Evolutionary conservation across 2,113 vertebrate species (phyloP).

Genomic region (Pelecanus crispus): DNA sequence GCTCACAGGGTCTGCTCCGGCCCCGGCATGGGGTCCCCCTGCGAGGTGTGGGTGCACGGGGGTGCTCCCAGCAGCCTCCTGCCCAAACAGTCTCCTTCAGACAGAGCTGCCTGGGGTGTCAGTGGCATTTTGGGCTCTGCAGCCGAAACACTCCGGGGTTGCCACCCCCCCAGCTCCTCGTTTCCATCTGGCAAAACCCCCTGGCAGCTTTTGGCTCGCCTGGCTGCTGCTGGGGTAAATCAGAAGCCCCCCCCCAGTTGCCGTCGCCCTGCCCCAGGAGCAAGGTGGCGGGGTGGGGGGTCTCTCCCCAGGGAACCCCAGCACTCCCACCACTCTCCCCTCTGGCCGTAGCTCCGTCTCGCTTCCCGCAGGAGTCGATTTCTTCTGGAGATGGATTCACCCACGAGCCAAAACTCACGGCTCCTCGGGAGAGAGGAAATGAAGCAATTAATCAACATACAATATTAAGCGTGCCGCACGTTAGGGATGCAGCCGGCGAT

Average conservation of each 20-base stretch:
- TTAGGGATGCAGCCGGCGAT: rapidly evolving
- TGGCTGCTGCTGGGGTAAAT: neutral
- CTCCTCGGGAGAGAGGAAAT: neutral
- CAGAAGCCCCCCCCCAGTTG: rapidly evolving
- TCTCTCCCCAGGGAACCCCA: neutral
- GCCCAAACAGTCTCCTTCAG: neutral
- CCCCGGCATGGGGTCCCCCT: neutral
- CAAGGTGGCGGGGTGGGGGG: rapidly evolving
- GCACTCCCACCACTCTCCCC: neutral
- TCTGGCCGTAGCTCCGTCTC: rapidly evolving
- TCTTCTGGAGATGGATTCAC: neutral
- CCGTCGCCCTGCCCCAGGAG: neutral
- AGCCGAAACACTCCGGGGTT: rapidly evolving
- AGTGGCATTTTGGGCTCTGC: neutral
- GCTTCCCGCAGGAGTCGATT: neutral
- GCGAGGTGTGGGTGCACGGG: neutral
- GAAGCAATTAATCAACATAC: neutral
- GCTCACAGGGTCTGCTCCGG: neutral
- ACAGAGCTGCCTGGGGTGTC: neutral
- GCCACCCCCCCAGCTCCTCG: neutral
- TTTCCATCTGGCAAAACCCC: neutral
- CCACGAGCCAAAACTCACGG: rapidly evolving
- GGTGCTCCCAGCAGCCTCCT: neutral
- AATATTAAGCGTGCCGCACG: rapidly evolving
- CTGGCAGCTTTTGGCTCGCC: neutral